Conservation (phyloP, 92 coral and sea anemone species). For the Actinostola sp. region DNA sequence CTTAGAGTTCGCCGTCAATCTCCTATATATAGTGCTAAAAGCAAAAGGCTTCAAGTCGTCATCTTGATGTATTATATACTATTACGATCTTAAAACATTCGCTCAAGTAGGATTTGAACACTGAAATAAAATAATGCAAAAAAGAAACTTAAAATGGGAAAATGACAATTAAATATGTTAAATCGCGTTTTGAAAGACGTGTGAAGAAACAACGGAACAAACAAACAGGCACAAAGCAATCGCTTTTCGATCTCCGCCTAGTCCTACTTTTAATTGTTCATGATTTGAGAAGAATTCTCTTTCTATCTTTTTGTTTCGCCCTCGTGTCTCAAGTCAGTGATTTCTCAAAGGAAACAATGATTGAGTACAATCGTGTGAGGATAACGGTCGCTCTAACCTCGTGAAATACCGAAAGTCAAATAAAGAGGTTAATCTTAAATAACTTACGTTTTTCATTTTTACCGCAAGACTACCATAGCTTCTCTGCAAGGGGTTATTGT, state of each 20-base stretch:
- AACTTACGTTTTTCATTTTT: too few relatives aligned
- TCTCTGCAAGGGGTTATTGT: too few relatives aligned
- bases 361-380: neutral
- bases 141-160: neutral
- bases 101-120: neutral
- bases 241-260: neutral
- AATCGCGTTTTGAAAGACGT: neutral
- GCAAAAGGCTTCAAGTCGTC: neutral
- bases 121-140: neutral
- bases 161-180: neutral
- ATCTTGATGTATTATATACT: neutral
- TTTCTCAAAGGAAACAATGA: neutral
- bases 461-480: too few relatives aligned
- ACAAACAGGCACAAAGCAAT: neutral
- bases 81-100: neutral
- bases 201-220: constrained; percentile 4
- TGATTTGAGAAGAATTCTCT: neutral
- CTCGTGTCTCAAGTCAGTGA: neutral
- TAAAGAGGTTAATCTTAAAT: too few relatives aligned
- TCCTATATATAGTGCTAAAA: constrained; percentile 1
- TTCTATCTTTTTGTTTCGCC: neutral
- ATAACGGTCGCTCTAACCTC: neutral
- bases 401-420: too few relatives aligned
- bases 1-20: neutral
- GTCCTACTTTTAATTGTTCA: neutral